Conservation (phyloP, 2,113 vertebrate genomes). For the Chionodraco myersi region DNA sequence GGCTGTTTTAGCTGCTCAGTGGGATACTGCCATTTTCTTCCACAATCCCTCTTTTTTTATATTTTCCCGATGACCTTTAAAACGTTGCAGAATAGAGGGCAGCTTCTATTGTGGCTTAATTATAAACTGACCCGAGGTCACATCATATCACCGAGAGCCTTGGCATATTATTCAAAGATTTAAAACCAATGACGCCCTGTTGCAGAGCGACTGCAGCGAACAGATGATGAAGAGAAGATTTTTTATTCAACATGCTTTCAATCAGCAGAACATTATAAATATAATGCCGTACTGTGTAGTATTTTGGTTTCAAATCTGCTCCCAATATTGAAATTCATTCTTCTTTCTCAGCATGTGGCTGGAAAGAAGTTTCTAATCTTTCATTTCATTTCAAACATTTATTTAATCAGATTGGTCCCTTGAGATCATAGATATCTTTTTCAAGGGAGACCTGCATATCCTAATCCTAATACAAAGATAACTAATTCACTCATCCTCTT, state of each 20-base stretch:
- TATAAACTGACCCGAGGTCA: constrained; percentile 68
- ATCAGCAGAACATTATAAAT: constrained; percentile 3
- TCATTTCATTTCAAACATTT: too few species aligned
- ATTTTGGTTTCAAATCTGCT: constrained; percentile 1
- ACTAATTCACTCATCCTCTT: constrained; percentile 63
- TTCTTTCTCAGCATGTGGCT: constrained; percentile 10
- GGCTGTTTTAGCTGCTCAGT: constrained; percentile 37
- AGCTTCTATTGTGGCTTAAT: constrained; percentile 69
- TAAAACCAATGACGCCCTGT: constrained; percentile 31
- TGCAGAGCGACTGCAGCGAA: constrained; percentile 5
- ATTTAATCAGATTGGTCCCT: too few species aligned
- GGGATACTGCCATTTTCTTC: constrained; percentile 32
- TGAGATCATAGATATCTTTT: too few species aligned
- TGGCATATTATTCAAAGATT: constrained; percentile 58
- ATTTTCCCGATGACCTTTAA: constrained; percentile 61
- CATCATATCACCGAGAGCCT: constrained; percentile 45
- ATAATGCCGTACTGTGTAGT: neutral
- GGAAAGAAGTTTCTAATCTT: constrained; percentile 17
- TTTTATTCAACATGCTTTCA: constrained; percentile 12
- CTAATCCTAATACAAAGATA: constrained; percentile 26
- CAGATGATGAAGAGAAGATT: constrained; percentile 12
- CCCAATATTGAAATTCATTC: constrained; percentile 23
- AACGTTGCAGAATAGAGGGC: constrained; percentile 51
- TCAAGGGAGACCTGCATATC: too few species aligned
- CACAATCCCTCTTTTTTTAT: neutral